phyloP scores from a whole-genome alignment of 2,888 invertebrate species.

The Scotopteryx bipunctaria region DNA sequence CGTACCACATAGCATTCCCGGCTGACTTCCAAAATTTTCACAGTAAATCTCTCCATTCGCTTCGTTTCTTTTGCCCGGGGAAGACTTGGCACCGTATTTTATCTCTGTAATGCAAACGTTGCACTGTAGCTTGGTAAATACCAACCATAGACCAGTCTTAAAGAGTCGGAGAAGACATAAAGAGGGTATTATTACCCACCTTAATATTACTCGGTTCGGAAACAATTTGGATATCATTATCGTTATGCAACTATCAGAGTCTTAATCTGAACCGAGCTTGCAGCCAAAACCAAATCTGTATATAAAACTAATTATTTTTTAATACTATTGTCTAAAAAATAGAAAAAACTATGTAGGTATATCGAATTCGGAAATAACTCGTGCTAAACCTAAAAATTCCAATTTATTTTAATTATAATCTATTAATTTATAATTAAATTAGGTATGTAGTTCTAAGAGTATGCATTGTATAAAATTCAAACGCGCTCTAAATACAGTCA shows the following conservation, averaged over 20 bases:
- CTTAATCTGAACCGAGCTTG: background rate
- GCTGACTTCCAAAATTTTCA: slow-evolving; percentile 82
- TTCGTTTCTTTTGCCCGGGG: slow-evolving; percentile 75
- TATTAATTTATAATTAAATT: too few relatives aligned
- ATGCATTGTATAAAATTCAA: background rate
- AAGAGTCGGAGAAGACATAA: slow-evolving; percentile 41
- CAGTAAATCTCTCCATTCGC: slow-evolving; percentile 75
- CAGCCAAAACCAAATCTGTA: too few relatives aligned
- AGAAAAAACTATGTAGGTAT: too few relatives aligned
- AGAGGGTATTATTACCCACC: slow-evolving; percentile 16
- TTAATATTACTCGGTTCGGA: background rate
- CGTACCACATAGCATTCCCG: slow-evolving; percentile 70
- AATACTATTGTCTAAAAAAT: too few relatives aligned
- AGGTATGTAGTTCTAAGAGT: background rate
- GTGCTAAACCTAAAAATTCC: too few relatives aligned
- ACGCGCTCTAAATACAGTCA: slow-evolving; percentile 3
- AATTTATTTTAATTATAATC: too few relatives aligned
- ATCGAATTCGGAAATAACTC: too few relatives aligned
- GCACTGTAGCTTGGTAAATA: slow-evolving; percentile 73
- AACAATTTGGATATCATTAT: slow-evolving; percentile 2
- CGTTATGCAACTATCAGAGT: background rate
- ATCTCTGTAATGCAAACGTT: slow-evolving; percentile 76
- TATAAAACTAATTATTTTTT: too few relatives aligned
- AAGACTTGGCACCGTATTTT: slow-evolving; percentile 81
- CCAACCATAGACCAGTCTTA: slow-evolving; percentile 47